Conservation (phyloP, 2,888 invertebrate genomes). For the Cephus runcator region DNA sequence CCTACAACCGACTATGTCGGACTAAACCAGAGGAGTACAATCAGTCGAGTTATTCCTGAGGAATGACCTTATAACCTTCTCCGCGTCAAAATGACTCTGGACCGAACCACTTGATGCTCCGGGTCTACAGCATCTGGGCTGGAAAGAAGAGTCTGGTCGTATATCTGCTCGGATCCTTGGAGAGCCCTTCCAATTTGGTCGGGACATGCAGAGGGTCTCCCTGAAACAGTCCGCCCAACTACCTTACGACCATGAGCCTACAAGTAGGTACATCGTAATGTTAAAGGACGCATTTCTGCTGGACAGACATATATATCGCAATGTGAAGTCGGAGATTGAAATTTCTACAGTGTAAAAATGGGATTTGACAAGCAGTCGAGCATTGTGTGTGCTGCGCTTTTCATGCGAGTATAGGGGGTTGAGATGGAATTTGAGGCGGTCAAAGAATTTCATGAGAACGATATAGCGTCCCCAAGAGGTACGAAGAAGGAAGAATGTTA, state of each 20-base stretch:
- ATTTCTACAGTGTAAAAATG: neutral
- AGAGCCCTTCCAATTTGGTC: neutral
- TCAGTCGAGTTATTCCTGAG: neutral
- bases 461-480: neutral
- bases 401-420: neutral
- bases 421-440: neutral
- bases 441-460: neutral
- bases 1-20: neutral
- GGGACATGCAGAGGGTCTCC: neutral
- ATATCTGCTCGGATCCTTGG: neutral
- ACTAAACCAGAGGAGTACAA: neutral
- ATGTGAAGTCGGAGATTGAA: neutral
- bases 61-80: neutral
- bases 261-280: neutral
- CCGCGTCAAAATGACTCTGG: neutral
- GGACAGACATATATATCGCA: neutral
- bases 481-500: neutral
- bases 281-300: too few relatives aligned
- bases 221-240: neutral
- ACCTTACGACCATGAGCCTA: neutral
- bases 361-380: neutral
- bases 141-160: neutral
- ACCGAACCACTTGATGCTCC: neutral
- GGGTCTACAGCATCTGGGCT: neutral
- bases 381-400: neutral